phyloP scores from a whole-genome alignment of 2,797 vertebrate genomes.

The Spinus pinus region DNA sequence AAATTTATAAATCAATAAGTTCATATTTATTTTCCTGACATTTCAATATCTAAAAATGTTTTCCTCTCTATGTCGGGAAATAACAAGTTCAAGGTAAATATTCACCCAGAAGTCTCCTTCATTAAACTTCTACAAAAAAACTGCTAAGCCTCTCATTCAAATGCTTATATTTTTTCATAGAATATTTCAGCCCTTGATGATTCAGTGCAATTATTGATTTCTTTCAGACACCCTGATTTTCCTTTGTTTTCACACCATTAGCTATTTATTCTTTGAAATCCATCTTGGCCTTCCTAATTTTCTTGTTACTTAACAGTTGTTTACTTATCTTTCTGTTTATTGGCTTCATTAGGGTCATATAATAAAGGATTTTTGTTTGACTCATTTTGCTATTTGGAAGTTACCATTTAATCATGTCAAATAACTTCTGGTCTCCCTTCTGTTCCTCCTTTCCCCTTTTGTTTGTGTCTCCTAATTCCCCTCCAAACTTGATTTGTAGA shows the following conservation, averaged over 20 bases:
- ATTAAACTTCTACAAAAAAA: not conserved
- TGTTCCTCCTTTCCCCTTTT: not conserved
- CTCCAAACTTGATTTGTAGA: not conserved
- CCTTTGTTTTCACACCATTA: constrained; percentile 19
- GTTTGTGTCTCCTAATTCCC: not conserved
- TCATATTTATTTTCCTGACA: not conserved
- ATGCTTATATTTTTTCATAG: not conserved
- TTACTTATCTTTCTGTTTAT: not conserved
- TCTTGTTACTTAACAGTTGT: constrained; percentile 15
- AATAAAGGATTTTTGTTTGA: not conserved
- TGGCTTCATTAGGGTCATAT: not conserved
- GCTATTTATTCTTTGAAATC: constrained; percentile 1
- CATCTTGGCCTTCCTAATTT: not conserved
- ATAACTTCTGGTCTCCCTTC: constrained; percentile 5
- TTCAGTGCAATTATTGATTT: constrained; percentile 12
- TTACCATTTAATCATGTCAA: not conserved
- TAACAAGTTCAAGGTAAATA: not conserved
- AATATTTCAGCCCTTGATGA: not conserved
- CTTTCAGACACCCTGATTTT: not conserved
- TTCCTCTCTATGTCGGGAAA: not conserved
- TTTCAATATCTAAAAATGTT: not conserved
- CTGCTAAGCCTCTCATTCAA: not conserved
- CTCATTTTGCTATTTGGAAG: not conserved
- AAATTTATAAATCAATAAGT: not conserved
- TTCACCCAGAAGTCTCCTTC: not conserved